Evolutionary conservation across 1,140 invertebrate species (phyloP).

Genomic region (Caenorhabditis elegans): WBcel235 BX284605.5:6197501-6198000

Average conservation of each 20-base stretch:
- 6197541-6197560: slow-evolving; percentile 7
- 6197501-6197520: not conserved
- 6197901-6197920: not conserved
- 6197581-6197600: not conserved
- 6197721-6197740: too few species aligned
- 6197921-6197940: not conserved
- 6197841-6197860: not conserved
- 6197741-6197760: not conserved
- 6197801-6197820: not conserved
- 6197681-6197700: too few species aligned
- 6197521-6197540: slow-evolving; percentile 1
- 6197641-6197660: not conserved
- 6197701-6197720: too few species aligned
- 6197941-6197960: slow-evolving; percentile 1
- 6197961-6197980: slow-evolving; percentile 11
- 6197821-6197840: not conserved
- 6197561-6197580: slow-evolving; percentile 30
- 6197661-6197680: not conserved
- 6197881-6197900: slow-evolving; percentile 1
- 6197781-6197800: not conserved
- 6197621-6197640: not conserved
- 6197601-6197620: not conserved
- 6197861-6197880: not conserved
- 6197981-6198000: not conserved
- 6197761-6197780: not conserved